phyloP scores from a whole-genome alignment of 2,113 vertebrate genomes.

The Isurus oxyrinchus region DNA sequence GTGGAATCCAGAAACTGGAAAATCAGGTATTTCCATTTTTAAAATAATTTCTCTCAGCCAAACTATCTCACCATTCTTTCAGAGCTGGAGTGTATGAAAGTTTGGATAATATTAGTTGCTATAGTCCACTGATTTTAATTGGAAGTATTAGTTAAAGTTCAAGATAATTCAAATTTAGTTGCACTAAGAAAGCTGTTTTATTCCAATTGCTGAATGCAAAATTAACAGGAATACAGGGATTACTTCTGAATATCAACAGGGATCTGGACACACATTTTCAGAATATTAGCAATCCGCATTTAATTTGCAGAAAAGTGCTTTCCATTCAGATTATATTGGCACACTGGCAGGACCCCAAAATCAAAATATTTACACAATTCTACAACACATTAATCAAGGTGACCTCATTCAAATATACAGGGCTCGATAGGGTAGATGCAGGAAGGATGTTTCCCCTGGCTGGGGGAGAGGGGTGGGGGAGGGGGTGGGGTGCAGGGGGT shows the following conservation, averaged over 20 bases:
- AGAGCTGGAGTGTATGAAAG: too few relatives aligned
- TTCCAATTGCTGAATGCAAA: neutral
- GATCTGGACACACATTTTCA: neutral
- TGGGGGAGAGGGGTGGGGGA: too few relatives aligned
- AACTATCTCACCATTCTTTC: neutral
- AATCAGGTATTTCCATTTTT: neutral
- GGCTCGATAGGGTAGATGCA: too few relatives aligned
- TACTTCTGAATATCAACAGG: neutral
- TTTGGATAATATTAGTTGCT: neutral
- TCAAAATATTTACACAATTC: neutral
- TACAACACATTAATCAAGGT: neutral
- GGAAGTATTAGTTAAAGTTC: neutral
- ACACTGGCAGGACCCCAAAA: neutral
- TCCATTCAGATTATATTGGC: neutral
- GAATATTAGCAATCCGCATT: neutral
- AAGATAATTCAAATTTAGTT: neutral
- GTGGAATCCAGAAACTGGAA: slow-evolving; percentile 14
- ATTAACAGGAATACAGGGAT: neutral
- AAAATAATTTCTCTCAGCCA: neutral
- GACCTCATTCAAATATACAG: too few relatives aligned
- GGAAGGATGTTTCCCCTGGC: too few relatives aligned
- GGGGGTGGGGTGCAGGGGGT: too few relatives aligned
- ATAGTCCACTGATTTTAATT: neutral
- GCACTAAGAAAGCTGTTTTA: neutral
- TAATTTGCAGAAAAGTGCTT: neutral